Percentiles rank a stretch among this genome's conserved stretches.
Evolutionary conservation across 2,797 vertebrate genomes (phyloP).

Genomic region (Malurus splendens): DNA sequence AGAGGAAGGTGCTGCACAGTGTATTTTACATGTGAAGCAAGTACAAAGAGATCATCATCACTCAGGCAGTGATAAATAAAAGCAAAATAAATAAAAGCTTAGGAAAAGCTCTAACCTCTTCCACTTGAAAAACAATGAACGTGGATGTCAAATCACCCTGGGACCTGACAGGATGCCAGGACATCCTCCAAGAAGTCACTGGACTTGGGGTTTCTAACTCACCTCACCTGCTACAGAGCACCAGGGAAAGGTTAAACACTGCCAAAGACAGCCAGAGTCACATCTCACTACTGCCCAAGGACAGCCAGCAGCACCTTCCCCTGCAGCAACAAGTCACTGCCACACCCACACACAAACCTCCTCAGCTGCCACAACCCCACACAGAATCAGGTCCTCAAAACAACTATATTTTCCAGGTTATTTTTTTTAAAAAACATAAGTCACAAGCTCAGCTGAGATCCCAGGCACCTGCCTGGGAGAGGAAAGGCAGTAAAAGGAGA

Average conservation of each 20-base stretch:
- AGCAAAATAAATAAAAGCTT: not conserved
- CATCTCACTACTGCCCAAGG: not conserved
- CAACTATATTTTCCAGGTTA: not conserved
- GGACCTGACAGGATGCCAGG: not conserved
- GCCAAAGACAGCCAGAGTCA: not conserved
- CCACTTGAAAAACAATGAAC: not conserved
- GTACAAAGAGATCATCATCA: not conserved
- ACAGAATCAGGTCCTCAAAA: not conserved
- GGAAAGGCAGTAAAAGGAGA: not conserved
- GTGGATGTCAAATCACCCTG: not conserved
- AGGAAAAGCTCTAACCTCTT: not conserved
- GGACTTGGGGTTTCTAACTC: not conserved
- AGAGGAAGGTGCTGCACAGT: not conserved
- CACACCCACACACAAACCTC: rapidly evolving
- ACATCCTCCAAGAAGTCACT: not conserved
- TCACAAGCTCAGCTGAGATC: not conserved
- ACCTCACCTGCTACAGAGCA: not conserved
- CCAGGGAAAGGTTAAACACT: not conserved
- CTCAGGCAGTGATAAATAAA: not conserved
- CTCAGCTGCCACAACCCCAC: not conserved
- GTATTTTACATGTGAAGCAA: not conserved
- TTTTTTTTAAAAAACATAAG: rapidly evolving
- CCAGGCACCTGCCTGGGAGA: not conserved
- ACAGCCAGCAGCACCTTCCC: not conserved
- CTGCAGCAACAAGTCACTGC: not conserved